A percentile compares a stretch with the other conserved stretches of the same genome.
These are phyloP conservation scores for Brachionichthys hirsutus DNA, from an alignment of 2,113 vertebrate species.

Conservation along the genomic window DNA sequence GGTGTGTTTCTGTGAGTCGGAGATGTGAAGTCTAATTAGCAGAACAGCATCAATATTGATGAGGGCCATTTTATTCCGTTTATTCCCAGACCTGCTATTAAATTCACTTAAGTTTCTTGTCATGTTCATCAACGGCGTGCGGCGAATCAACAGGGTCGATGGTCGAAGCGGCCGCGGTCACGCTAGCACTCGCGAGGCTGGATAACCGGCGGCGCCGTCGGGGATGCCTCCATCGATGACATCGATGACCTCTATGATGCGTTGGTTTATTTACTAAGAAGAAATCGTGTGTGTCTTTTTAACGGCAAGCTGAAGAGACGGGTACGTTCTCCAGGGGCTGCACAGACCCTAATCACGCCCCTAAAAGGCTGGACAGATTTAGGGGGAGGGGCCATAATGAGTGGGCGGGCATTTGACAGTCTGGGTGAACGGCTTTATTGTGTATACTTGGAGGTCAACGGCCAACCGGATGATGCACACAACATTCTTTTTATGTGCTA, in stretches of 20 bases:
- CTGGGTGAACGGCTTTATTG: too few species aligned
- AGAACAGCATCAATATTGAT: constrained; percentile 77
- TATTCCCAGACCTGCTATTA: constrained; percentile 63
- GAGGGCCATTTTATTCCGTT: constrained; percentile 71
- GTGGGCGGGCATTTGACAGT: constrained; percentile 4
- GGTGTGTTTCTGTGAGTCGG: constrained; percentile 61
- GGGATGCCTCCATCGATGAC: too few species aligned
- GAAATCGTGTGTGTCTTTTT: too few species aligned
- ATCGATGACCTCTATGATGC: too few species aligned
- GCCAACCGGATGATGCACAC: not conserved
- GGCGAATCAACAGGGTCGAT: constrained; percentile 36
- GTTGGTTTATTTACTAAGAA: too few species aligned
- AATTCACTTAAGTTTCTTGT: constrained; percentile 65
- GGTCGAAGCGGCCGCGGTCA: constrained; percentile 20
- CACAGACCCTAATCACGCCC: too few species aligned
- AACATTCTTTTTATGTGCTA: too few species aligned
- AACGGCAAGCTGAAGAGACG: too few species aligned
- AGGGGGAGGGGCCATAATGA: not conserved
- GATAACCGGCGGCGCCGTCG: too few species aligned
- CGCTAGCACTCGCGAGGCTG: not conserved
- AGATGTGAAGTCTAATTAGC: constrained; percentile 74
- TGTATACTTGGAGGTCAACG: not conserved
- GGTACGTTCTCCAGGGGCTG: too few species aligned
- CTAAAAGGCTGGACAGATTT: too few species aligned
- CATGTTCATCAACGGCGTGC: constrained; percentile 41